Evolutionary conservation across 35 echinoderm and acorn worm genomes (phyloP), one percentile per base, ranked within the genome.

Genomic region (Anneissia japonica): DNA sequence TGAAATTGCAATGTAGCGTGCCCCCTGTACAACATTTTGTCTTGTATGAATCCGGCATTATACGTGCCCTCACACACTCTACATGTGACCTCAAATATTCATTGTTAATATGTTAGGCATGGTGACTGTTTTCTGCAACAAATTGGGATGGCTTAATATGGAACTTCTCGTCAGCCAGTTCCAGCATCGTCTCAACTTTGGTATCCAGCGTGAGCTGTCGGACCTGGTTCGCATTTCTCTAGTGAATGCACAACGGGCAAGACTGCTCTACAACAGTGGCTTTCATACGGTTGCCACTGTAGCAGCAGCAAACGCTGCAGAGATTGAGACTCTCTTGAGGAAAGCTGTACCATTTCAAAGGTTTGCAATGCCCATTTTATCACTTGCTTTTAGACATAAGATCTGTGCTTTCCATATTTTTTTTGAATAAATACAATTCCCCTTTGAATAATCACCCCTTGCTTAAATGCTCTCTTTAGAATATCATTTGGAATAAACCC

Each of bases 51-150:
- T n/a, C n/a, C n/a, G n/a, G n/a, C n/a, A n/a, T n/a, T n/a, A n/a
- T n/a, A n/a, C n/a, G n/a, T n/a, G n/a, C n/a, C n/a, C n/a, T n/a
- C n/a, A n/a, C n/a, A n/a, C n/a, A n/a, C n/a, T n/a, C n/a, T n/a
- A n/a, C n/a, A n/a, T n/a, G n/a, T n/a, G n/a, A n/a, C n/a, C n/a
- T 72, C n/a, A 72, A 72, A 16, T n/a, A 72, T 72, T 13, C 55
- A 72, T 77, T 77, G 11, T 77, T 34, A 29, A 14, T 14, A 0
- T 45, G 0, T 21, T 46, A 99, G 96, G 96, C 17, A 99, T 99
- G 96, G 96, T 99, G 83, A 99, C 96, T 10, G 79, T 93, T 0
- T 99, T 99, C 86, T 99, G 96, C 55, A 94, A 81, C 64, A 91
- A 90, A 36, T 86, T 99, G 0, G 96, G 96, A 64, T 99, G 96